A percentile compares a stretch with the other conserved stretches of the same genome.
These are phyloP conservation scores for Oenanthe oenanthe DNA, from an alignment of 2,113 vertebrate genomes.

Conservation along the genomic window DNA sequence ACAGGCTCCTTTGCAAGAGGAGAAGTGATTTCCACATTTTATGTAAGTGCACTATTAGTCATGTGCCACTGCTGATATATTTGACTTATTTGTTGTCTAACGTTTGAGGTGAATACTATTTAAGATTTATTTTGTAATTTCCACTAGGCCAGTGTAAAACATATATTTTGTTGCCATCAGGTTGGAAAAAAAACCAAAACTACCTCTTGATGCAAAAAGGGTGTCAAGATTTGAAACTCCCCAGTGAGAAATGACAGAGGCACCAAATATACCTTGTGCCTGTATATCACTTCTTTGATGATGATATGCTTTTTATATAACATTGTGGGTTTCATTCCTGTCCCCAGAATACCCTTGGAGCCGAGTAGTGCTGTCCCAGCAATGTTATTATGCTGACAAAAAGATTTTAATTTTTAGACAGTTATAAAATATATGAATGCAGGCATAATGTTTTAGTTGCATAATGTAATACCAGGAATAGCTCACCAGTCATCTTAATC, in stretches of 20 bases:
- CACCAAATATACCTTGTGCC: conserved; percentile 9
- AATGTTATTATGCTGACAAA: conserved; percentile 42
- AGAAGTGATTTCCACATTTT: conserved; percentile 49
- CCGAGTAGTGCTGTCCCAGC: conserved; percentile 15
- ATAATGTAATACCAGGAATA: conserved; percentile 41
- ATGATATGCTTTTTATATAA: conserved; percentile 61
- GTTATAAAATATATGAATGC: conserved; percentile 37
- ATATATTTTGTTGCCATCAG: conserved; percentile 37
- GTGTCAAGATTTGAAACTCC: conserved; percentile 65
- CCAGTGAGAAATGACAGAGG: conserved; percentile 60
- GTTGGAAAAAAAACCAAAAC: conserved; percentile 53
- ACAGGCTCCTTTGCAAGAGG: conserved; percentile 30
- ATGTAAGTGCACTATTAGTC: conserved; percentile 44
- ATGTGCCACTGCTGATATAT: conserved; percentile 26
- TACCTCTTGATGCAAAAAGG: conserved; percentile 58
- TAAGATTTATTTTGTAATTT: conserved; percentile 76
- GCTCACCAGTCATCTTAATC: conserved; percentile 40
- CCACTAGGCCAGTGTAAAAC: conserved; percentile 55
- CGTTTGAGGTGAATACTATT: conserved; percentile 40
- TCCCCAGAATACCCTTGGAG: conserved; percentile 62
- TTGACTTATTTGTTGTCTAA: conserved; percentile 69
- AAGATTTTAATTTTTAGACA: conserved; percentile 33
- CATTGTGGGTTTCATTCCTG: conserved; percentile 50
- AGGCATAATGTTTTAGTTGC: conserved; percentile 42
- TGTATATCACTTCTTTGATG: conserved; percentile 40